These are phyloP conservation scores for Pipra filicauda DNA, from an alignment of 2,113 vertebrate genomes.

Conservation along the genomic window DNA sequence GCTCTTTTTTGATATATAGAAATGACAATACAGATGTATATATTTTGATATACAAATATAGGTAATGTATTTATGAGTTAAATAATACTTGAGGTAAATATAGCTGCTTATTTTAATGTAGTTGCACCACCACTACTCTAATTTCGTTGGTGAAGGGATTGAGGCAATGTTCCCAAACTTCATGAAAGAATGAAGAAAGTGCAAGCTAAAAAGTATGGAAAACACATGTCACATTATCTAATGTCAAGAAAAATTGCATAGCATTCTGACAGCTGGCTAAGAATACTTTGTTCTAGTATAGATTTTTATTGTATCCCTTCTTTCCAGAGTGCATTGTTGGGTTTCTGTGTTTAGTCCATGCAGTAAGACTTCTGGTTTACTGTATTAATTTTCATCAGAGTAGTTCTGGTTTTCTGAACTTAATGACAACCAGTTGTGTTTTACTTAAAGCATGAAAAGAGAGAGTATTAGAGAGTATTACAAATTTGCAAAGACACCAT, in stretches of 20 bases:
- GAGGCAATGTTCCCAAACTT: constrained; percentile 1
- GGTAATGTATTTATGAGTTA: neutral
- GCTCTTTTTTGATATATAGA: neutral
- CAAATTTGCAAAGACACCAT: neutral
- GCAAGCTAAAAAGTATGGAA: neutral
- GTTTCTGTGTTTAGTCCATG: neutral
- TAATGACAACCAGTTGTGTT: neutral
- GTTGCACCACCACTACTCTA: neutral
- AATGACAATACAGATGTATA: neutral
- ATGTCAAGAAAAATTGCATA: neutral
- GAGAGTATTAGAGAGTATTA: neutral
- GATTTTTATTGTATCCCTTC: neutral
- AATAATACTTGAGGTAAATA: neutral
- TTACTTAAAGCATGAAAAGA: neutral
- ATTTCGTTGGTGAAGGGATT: neutral
- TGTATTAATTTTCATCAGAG: neutral
- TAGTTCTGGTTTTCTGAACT: neutral
- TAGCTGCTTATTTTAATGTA: neutral
- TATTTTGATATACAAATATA: neutral
- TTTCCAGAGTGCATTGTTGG: neutral
- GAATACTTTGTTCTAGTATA: neutral
- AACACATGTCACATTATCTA: neutral
- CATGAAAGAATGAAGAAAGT: neutral
- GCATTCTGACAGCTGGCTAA: neutral
- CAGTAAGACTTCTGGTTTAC: neutral